Conservation (phyloP, 2,797 vertebrate species). For the Manis crassicaudata region DNA sequence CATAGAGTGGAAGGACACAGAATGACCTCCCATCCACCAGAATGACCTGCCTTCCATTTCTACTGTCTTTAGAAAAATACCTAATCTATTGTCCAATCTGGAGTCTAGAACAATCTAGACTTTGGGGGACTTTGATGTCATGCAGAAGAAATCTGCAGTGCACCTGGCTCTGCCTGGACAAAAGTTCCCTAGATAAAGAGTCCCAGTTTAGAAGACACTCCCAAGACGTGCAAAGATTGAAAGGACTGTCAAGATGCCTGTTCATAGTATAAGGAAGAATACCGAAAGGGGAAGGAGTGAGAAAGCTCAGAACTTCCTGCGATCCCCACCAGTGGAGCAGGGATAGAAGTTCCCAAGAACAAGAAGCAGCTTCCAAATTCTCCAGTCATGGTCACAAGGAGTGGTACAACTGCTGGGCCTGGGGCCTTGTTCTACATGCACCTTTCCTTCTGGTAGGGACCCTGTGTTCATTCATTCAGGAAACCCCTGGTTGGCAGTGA, state of each 20-base stretch:
- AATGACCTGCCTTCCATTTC: background rate
- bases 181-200: background rate
- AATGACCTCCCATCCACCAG: background rate
- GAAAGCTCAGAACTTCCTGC: background rate
- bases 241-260: background rate
- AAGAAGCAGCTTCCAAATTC: background rate
- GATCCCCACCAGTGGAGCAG: background rate
- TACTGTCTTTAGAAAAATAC: background rate
- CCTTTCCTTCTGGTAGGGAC: background rate
- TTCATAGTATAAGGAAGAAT: background rate
- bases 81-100: background rate
- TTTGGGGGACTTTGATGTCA: background rate
- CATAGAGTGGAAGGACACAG: background rate
- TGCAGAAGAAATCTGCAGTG: background rate
- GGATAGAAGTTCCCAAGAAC: background rate
- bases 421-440: background rate
- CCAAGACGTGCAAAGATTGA: too few species aligned
- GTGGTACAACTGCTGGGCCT: fast-evolving
- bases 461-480: background rate
- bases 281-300: fast-evolving
- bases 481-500: background rate
- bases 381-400: background rate
- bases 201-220: background rate
- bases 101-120: background rate
- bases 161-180: background rate